Conservation (phyloP, 1,140 invertebrate species). For the Elymnias hypermnestra region DNA sequence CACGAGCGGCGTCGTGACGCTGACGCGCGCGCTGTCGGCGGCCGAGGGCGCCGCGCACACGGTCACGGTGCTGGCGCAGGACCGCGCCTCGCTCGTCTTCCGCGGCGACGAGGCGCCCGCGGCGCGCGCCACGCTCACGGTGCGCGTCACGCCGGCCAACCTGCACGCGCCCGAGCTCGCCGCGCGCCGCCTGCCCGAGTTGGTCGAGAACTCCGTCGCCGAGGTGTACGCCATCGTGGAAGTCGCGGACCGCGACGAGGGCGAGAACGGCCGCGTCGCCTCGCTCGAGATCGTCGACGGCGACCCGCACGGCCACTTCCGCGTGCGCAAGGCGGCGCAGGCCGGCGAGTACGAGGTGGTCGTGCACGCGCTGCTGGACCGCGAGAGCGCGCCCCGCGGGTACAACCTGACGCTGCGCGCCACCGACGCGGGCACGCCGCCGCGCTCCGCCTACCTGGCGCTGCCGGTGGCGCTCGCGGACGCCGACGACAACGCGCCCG, state of each 20-base stretch:
- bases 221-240: conserved; percentile 93
- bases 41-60: conserved; percentile 83
- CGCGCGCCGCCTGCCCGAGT: conserved; percentile 86
- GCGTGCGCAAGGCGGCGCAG: conserved; percentile 79
- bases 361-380: conserved; percentile 85
- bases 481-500: conserved; percentile 89
- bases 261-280: conserved; percentile 88
- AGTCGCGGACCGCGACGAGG: conserved; percentile 88
- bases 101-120: conserved; percentile 68
- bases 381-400: conserved; percentile 84
- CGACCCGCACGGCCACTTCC: conserved; percentile 91
- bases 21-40: conserved; percentile 87
- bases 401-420: conserved; percentile 93
- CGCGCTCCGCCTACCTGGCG: conserved; percentile 83
- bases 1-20: conserved; percentile 90
- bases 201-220: conserved; percentile 89
- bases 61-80: conserved; percentile 87
- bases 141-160: conserved; percentile 91
- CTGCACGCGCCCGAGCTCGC: conserved; percentile 89
- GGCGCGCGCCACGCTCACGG: conserved; percentile 79
- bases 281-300: conserved; percentile 92
- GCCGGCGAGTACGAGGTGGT: conserved; percentile 86
- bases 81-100: conserved; percentile 82
- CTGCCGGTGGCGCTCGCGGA: conserved; percentile 88
- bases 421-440: conserved; percentile 88